Percentiles rank a stretch among this genome's conserved stretches.
These are phyloP conservation scores for Numida meleagris DNA, from an alignment of 2,113 vertebrate species.

Conservation along the genomic window DNA sequence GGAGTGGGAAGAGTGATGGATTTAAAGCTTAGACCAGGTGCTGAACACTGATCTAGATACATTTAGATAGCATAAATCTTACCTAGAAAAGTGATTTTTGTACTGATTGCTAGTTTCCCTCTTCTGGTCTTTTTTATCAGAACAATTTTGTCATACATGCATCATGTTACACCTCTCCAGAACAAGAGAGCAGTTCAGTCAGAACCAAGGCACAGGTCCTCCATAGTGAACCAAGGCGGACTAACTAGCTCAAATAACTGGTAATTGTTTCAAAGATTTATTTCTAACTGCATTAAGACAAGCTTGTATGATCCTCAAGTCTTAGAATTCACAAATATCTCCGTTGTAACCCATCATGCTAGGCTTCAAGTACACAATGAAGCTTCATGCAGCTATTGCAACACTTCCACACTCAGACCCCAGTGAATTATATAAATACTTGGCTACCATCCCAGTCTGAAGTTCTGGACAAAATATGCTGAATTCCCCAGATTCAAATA, in stretches of 20 bases:
- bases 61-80: not conserved
- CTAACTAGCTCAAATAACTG: not conserved
- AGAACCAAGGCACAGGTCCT: not conserved
- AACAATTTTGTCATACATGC: accelerated
- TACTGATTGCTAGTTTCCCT: not conserved
- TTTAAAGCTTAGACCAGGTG: not conserved
- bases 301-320: not conserved
- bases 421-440: not conserved
- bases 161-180: not conserved
- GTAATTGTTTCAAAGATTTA: not conserved
- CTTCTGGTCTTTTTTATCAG: not conserved
- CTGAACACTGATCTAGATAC: not conserved
- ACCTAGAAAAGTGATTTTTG: not conserved
- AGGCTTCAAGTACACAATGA: not conserved
- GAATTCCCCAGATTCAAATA: not conserved
- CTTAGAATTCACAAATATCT: not conserved
- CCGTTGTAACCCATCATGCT: not conserved
- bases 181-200: not conserved
- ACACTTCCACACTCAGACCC: not conserved
- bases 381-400: not conserved
- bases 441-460: not conserved
- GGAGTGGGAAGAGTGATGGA: not conserved
- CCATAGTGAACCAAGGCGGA: not conserved
- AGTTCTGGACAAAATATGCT: not conserved
- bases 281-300: not conserved